Percentiles rank a stretch among this genome's conserved stretches.
phyloP scores from a whole-genome alignment of 2,888 invertebrate genomes.

The Agapetus fuscipes region DNA sequence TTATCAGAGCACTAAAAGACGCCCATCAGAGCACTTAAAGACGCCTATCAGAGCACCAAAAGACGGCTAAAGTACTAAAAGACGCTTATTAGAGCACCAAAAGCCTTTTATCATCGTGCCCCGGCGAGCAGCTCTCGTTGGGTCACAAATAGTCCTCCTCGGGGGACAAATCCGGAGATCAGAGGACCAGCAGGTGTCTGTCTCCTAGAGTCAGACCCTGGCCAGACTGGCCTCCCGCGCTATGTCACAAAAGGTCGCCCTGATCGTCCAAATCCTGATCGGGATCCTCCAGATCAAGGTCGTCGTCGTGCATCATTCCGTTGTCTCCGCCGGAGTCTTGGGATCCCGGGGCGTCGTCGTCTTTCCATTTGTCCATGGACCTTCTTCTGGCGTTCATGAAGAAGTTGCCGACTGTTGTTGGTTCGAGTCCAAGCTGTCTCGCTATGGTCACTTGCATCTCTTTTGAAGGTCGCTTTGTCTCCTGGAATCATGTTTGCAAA shows the following conservation, averaged over 20 bases:
- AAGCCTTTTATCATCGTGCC: too few relatives aligned
- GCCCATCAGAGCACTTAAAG: too few relatives aligned
- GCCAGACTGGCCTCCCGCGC: slow-evolving; percentile 15
- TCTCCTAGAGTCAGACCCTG: slow-evolving; percentile 22
- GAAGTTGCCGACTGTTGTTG: slow-evolving; percentile 98
- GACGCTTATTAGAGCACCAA: too few relatives aligned
- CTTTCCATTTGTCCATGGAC: slow-evolving; percentile 97
- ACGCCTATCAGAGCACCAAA: too few relatives aligned
- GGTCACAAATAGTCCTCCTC: not conserved
- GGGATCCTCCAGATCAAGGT: slow-evolving; percentile 41
- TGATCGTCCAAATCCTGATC: slow-evolving; percentile 43
- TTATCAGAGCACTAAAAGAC: too few relatives aligned
- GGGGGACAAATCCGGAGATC: slow-evolving; percentile 23
- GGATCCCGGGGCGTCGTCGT: slow-evolving; percentile 67
- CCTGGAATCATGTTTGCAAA: slow-evolving; percentile 47
- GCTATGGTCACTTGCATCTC: slow-evolving; percentile 99
- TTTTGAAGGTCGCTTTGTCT: slow-evolving; percentile 98
- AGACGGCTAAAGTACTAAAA: too few relatives aligned
- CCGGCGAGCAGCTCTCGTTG: not conserved
- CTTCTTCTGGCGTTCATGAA: slow-evolving; percentile 99
- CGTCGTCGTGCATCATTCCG: slow-evolving; percentile 34
- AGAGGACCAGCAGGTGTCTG: slow-evolving; percentile 41
- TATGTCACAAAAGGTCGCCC: slow-evolving; percentile 28
- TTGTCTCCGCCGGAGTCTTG: slow-evolving; percentile 36
- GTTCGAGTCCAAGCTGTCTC: slow-evolving; percentile 90